These are phyloP conservation scores for Cyclargus thomasi DNA, from an alignment of 1,140 invertebrate genomes.

Conservation along the genomic window DNA sequence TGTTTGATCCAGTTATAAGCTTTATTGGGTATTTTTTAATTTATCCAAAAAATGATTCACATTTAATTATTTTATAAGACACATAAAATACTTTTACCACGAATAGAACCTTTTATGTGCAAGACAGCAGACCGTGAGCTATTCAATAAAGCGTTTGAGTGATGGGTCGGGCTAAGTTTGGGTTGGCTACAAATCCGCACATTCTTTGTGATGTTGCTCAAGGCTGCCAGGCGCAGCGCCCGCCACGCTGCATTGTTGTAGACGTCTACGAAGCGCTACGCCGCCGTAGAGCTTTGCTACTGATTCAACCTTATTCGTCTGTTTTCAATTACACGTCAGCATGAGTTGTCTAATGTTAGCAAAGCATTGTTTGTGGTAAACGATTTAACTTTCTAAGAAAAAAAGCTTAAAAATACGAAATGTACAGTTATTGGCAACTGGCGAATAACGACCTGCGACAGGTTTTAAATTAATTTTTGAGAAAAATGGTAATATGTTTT, in stretches of 20 bases:
- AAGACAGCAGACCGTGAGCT: neutral
- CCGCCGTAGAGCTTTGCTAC: constrained; percentile 17
- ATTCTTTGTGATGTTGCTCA: constrained; percentile 39
- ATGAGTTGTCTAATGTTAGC: neutral
- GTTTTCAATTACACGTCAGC: constrained; percentile 24
- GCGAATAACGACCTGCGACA: too few species aligned
- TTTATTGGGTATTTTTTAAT: too few species aligned
- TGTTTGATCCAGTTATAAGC: neutral
- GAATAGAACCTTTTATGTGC: neutral
- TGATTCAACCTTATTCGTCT: constrained; percentile 20
- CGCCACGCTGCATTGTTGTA: constrained; percentile 41
- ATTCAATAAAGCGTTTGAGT: constrained; percentile 28
- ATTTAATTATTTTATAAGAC: too few species aligned
- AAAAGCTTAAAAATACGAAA: too few species aligned
- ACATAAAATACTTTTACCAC: too few species aligned
- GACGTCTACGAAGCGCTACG: constrained; percentile 28
- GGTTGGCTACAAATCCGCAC: constrained; percentile 34
- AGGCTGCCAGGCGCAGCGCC: constrained; percentile 38
- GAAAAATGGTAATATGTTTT: too few species aligned
- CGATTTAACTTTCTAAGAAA: too few species aligned
- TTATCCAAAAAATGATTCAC: neutral
- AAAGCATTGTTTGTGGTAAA: too few species aligned
- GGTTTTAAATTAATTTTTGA: too few species aligned
- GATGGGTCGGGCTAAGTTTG: constrained; percentile 31
- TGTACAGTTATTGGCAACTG: too few species aligned